Evolutionary conservation across 2,113 vertebrate species (phyloP).

Genomic region (Sinocyclocheilus anshuiensis): DNA sequence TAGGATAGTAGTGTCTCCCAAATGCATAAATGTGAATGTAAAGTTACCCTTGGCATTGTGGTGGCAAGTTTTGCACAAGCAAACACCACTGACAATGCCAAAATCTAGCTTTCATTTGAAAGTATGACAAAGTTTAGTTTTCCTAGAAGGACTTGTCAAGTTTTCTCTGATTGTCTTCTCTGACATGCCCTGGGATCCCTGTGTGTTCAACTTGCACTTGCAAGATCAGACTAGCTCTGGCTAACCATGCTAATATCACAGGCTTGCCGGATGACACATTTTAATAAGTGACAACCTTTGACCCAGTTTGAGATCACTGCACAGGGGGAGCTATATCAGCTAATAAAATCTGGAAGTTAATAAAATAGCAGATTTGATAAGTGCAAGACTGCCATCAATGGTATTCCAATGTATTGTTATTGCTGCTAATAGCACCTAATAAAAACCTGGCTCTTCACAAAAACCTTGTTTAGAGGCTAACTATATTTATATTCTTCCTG

Average conservation of each 20-base stretch:
- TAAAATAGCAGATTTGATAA: conserved; percentile 5
- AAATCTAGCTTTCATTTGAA: neutral
- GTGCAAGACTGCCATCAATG: neutral
- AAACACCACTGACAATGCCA: neutral
- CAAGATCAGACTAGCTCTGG: neutral
- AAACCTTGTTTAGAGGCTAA: conserved; percentile 43
- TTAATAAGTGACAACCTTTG: neutral
- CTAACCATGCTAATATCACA: neutral
- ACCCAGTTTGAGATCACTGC: conserved; percentile 14
- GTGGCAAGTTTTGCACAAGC: neutral
- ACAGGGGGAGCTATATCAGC: neutral
- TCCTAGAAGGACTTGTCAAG: neutral
- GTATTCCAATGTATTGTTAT: neutral
- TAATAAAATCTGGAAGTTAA: neutral
- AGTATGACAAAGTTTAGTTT: neutral
- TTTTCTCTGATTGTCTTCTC: neutral
- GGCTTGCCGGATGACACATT: neutral
- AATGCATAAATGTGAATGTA: neutral
- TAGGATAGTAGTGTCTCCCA: neutral
- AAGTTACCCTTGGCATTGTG: neutral
- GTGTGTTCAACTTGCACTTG: neutral
- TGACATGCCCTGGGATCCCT: neutral
- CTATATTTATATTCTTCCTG: conserved; percentile 46
- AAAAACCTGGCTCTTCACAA: neutral
- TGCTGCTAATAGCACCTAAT: conserved; percentile 14